Evolutionary conservation across 2,888 invertebrate genomes (phyloP), one percentile per base, ranked within the genome.

Genomic region (Drosophila eohydei): DNA sequence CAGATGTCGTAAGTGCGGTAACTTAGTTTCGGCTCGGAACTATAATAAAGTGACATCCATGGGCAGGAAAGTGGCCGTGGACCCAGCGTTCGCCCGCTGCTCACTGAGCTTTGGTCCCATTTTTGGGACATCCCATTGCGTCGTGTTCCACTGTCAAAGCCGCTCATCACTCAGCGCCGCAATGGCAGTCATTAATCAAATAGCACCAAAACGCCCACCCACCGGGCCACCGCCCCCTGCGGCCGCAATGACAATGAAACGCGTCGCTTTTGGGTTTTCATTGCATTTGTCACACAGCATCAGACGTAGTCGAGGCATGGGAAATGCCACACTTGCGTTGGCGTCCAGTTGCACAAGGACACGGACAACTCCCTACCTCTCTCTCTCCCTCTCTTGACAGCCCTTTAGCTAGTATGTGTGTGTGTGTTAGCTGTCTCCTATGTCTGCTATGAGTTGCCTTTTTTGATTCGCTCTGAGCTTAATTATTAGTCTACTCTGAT

Each of bases 181-280:
- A 89, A 84, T 89, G 89, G 66, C 61, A 48, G 75, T 81, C 83
- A 84, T 84, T 84, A 84, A 84, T 84, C 83, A 84, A 89, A 87
- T 81, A 61, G 85, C 79, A 36, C 59, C 77, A 65, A 85, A 79
- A 66, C 60, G 78, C 55, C 65, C 84, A 57, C 67, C 70, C 82
- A 34, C 44, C 64, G 57, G 6, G 14, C 2, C 76, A 32, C 41
- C 21, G 21, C 12, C 8, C 26, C 21, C 34, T 28, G 46, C 44
- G 51, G 41, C 55, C 61, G 55, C 54, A 54, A 40, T 52, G 26
- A 65, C 82, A 78, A 81, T 71, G 71, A 72, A 64, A 71, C 60
- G 71, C 83, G 70, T 80, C 84, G 68, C 70, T 71, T 69, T 78
- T 71, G 57, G 74, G 67, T 68, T 87, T 74, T 87, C 87, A 83